Evolutionary conservation across 2,797 vertebrate genomes (phyloP), one percentile per base, ranked within the genome.

Genomic region (Ibycter americanus): DNA sequence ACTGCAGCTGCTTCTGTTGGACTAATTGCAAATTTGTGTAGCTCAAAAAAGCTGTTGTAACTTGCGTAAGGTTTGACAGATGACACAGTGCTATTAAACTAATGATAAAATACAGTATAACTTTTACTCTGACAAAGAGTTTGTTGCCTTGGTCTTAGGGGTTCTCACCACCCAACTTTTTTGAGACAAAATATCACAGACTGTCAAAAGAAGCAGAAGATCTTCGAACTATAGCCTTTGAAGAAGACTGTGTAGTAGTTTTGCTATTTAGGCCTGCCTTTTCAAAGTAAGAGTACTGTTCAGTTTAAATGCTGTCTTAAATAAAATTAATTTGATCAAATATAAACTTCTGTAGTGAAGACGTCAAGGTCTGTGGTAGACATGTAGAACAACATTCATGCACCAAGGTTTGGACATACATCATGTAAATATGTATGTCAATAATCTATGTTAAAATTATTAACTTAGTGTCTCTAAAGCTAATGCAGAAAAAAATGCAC

Each of bases 391-490:
- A 55, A 34, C 21, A 5, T 36, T 36, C 1, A 36, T n/a, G 27
- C 71, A 49, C 6, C 0, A 3, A 93, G 6, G 11, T 34, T 5
- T 68, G 76, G 29, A 31, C 21, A 54, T 9, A 46, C 1, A 5
- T 3, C 16, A 6, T 0, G 1, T 19, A 79, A 15, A 63, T 44
- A 47, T 10, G 8, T 18, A 7, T 38, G 23, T 5, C 42, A 18
- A 44, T 44, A 44, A 44, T 44, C 42, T 44, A 44, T 44, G 42
- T 16, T 18, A 44, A 68, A 78, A 47, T 77, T 10, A 34, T 63
- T 71, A 59, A 9, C 0, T 19, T 16, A 40, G 15, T 19, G 2
- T 14, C 27, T 74, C 49, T 59, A n/a, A 87, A 86, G 7, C 9
- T 1, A 11, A 23, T 13, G 14, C 6, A 67, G 65, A 74, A n/a